phyloP scores from a whole-genome alignment of 1,140 invertebrate genomes.

The Ptiloglossa arizonensis region DNA sequence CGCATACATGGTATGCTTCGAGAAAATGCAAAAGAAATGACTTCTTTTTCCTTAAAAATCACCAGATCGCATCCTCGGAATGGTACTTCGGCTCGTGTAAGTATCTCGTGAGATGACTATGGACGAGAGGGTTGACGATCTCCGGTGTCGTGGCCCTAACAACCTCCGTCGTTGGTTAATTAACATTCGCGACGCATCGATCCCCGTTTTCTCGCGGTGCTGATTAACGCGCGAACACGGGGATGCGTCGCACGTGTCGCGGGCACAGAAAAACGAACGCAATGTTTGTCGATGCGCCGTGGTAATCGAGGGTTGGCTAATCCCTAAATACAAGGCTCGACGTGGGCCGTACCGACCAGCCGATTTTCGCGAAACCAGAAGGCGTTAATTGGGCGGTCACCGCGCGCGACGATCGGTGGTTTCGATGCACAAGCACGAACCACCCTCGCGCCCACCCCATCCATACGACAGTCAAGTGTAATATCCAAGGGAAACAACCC shows the following conservation, averaged over 20 bases:
- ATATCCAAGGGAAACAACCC: neutral
- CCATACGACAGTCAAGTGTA: neutral
- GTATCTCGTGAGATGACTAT: too few relatives aligned
- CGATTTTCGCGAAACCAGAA: constrained; percentile 9
- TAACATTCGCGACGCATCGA: constrained; percentile 25
- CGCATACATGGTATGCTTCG: too few relatives aligned
- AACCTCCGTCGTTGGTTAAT: too few relatives aligned
- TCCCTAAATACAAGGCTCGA: neutral
- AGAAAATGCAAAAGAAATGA: too few relatives aligned
- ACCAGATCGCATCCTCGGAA: too few relatives aligned
- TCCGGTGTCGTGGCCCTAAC: too few relatives aligned
- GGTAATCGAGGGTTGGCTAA: neutral
- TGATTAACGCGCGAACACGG: neutral
- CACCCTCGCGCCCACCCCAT: neutral
- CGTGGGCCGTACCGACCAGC: neutral
- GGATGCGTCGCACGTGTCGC: neutral
- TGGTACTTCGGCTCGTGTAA: too few relatives aligned
- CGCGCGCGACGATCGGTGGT: constrained; percentile 1
- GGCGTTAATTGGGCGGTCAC: constrained; percentile 21
- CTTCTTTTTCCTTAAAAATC: too few relatives aligned
- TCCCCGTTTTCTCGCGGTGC: neutral
- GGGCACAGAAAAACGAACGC: neutral
- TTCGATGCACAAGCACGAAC: constrained; percentile 2
- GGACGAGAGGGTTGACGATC: too few relatives aligned
- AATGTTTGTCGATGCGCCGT: neutral